These are phyloP conservation scores for Epinephelus fuscoguttatus DNA, from an alignment of 2,113 vertebrate genomes.

Conservation along the genomic window DNA sequence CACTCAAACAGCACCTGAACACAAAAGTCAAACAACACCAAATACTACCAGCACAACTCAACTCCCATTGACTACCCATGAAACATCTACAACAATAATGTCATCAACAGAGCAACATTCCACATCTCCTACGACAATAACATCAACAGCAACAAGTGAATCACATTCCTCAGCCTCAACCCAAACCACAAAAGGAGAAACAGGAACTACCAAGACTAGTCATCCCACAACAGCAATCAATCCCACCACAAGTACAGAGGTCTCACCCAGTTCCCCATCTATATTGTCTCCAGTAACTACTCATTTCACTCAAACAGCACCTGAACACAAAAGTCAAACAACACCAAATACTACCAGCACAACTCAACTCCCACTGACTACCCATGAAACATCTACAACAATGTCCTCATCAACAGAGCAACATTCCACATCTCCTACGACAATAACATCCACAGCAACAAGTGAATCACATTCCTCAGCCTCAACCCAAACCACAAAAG, in stretches of 20 bases:
- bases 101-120: too few relatives aligned
- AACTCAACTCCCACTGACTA: accelerated
- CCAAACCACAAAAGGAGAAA: accelerated
- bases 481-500: background rate
- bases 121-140: too few relatives aligned
- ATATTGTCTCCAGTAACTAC: background rate
- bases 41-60: too few relatives aligned
- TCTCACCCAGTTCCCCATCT: background rate
- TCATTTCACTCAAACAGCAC: background rate
- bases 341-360: background rate
- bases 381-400: background rate
- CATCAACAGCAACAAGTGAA: too few relatives aligned
- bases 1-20: too few relatives aligned
- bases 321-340: background rate
- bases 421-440: background rate
- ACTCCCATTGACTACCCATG: too few relatives aligned
- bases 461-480: background rate
- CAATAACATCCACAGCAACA: background rate
- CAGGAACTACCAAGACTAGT: background rate
- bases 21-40: too few relatives aligned
- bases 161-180: background rate
- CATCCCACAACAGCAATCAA: background rate
- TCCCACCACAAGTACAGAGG: background rate
- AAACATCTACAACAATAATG: too few relatives aligned
- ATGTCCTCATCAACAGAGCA: background rate